A percentile compares a stretch with the other conserved stretches of the same genome.
Evolutionary conservation across 2,888 invertebrate species (phyloP).

Genomic region (Oconnorella tubifera): DNA sequence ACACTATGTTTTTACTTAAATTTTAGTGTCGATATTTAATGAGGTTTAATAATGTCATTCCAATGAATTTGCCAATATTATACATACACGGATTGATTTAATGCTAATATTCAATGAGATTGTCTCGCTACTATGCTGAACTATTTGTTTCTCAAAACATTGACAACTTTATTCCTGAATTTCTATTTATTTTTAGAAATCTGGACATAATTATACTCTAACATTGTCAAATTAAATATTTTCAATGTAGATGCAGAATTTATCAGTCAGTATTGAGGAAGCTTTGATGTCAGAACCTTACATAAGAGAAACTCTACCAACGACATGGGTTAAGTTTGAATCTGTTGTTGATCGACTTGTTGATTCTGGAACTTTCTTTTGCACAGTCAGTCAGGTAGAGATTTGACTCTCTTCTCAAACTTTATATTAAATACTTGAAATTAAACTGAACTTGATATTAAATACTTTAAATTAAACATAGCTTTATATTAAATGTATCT

Average conservation of each 20-base stretch:
- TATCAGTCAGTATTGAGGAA: background rate
- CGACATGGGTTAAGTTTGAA: conserved; percentile 56
- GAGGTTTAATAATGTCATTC: background rate
- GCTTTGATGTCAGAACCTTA: background rate
- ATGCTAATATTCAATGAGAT: no score
- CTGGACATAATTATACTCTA: background rate
- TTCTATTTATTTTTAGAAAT: background rate
- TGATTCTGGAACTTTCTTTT: conserved; percentile 50
- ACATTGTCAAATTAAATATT: background rate
- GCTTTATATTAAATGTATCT: no score
- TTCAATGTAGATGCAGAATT: background rate
- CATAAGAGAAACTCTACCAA: conserved; percentile 52
- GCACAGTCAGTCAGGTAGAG: conserved; percentile 50
- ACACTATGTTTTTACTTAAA: no score
- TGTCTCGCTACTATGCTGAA: no score
- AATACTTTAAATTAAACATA: background rate
- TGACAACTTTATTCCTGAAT: no score
- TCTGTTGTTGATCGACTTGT: conserved; percentile 48
- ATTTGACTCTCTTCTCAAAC: background rate
- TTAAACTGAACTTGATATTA: background rate
- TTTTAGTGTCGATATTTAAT: no score
- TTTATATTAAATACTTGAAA: background rate
- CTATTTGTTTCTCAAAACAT: no score
- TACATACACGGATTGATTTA: no score
- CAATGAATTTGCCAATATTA: no score